Percentiles rank a stretch among this genome's conserved stretches.
Evolutionary conservation across 64 coral and sea anemone genomes (phyloP).

Genomic region (Anthopleura sola): DNA sequence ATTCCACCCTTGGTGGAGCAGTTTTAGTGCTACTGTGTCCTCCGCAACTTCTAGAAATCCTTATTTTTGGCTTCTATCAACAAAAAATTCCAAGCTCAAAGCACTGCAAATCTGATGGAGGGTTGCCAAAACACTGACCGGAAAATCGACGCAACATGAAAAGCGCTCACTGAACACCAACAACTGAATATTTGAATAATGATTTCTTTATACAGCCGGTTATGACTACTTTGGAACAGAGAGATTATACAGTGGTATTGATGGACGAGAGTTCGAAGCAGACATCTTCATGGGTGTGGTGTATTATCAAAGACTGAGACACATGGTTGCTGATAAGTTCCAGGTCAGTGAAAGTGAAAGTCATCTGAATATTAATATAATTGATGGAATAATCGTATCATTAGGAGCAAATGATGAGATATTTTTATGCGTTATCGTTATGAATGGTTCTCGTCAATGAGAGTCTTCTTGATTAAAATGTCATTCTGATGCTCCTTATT

Average conservation of each 20-base stretch:
- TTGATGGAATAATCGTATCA: neutral
- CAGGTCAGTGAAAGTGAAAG: conserved; percentile 42
- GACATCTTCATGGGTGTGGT: conserved; percentile 98
- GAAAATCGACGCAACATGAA: no score
- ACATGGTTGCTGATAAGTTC: conserved; percentile 99
- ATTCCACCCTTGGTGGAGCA: no score
- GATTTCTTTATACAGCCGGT: conserved; percentile 60
- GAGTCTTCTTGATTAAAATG: neutral
- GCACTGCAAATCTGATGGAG: no score
- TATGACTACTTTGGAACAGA: conserved; percentile 98
- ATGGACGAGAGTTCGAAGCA: conserved; percentile 90
- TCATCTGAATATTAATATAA: neutral
- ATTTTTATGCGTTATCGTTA: conserved; percentile 30
- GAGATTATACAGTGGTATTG: conserved; percentile 91
- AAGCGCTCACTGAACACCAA: no score
- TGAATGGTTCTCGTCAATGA: neutral
- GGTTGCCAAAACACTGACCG: no score
- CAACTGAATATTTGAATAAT: neutral
- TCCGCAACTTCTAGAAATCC: no score
- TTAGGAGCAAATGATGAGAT: conserved; percentile 73
- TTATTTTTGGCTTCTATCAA: no score
- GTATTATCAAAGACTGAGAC: conserved; percentile 96
- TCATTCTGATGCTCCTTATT: neutral
- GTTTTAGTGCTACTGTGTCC: no score
- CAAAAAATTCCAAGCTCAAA: no score